Percentiles rank a stretch among this genome's conserved stretches.
These are phyloP conservation scores for Gila orcuttii DNA, from an alignment of 2,113 vertebrate species.

Conservation along the genomic window DNA sequence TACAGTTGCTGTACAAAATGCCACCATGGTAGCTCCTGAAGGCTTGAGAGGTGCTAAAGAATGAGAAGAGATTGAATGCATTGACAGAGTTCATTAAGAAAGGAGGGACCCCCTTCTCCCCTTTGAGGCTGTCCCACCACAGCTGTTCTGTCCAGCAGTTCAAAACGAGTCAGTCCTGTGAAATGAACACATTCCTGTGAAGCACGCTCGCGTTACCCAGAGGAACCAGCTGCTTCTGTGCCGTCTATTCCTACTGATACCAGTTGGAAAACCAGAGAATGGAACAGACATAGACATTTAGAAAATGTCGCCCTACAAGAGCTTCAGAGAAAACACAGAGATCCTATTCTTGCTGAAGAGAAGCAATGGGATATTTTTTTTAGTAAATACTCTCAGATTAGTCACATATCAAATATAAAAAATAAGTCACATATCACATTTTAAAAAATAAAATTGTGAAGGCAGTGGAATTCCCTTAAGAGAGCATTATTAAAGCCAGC, in stretches of 20 bases:
- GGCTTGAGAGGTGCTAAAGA: constrained; percentile 55
- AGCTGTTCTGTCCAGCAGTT: constrained; percentile 69
- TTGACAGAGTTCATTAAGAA: constrained; percentile 61
- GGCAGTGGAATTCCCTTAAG: neutral
- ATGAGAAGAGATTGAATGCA: constrained; percentile 63
- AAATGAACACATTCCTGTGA: constrained; percentile 68
- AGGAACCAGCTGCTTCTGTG: constrained; percentile 25
- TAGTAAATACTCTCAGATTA: neutral
- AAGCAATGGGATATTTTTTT: neutral
- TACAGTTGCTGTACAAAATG: constrained; percentile 3
- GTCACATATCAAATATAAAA: neutral
- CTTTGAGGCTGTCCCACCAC: constrained; percentile 55
- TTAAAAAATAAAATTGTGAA: neutral
- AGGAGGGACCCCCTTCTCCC: constrained; percentile 63
- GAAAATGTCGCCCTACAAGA: constrained; percentile 4
- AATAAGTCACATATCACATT: too few relatives aligned
- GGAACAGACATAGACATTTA: constrained; percentile 13
- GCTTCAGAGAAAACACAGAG: constrained; percentile 24
- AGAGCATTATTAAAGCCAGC: neutral
- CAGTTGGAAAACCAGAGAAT: constrained; percentile 27
- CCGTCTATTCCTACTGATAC: neutral
- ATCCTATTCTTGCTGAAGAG: constrained; percentile 28
- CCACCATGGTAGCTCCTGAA: constrained; percentile 39
- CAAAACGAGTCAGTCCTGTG: constrained; percentile 60
- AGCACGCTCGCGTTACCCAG: constrained; percentile 58